These are phyloP conservation scores for Antechinus flavipes DNA, from an alignment of 2,113 vertebrate genomes.

Conservation along the genomic window DNA sequence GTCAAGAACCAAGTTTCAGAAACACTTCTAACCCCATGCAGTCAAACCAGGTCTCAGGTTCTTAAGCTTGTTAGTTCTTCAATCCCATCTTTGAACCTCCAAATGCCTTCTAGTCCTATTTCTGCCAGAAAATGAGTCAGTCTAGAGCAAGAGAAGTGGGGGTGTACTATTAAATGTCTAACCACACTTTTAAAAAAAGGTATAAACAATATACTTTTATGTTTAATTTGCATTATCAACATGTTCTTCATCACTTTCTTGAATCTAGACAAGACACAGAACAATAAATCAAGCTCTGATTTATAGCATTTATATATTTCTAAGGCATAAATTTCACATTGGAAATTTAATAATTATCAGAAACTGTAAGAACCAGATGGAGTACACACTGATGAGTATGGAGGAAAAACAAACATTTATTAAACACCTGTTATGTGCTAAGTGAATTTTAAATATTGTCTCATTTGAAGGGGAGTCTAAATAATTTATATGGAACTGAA, in stretches of 20 bases:
- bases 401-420: not conserved
- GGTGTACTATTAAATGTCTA: not conserved
- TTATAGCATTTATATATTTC: not conserved
- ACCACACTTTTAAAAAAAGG: not conserved
- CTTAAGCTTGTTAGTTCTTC: not conserved
- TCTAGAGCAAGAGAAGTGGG: not conserved
- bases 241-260: not conserved
- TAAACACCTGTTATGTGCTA: not conserved
- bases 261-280: not conserved
- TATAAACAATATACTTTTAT: not conserved
- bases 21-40: not conserved
- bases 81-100: not conserved
- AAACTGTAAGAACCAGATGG: not conserved
- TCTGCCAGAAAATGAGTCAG: not conserved
- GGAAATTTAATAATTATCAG: not conserved
- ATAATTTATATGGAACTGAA: not conserved
- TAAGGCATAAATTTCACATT: not conserved
- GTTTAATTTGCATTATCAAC: not conserved
- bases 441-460: not conserved
- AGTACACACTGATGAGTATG: not conserved
- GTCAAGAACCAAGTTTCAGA: not conserved
- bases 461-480: not conserved
- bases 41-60: not conserved
- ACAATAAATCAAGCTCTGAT: not conserved
- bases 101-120: not conserved